Conservation (phyloP, 2,888 invertebrate species). For the Quadriops clusia region DNA sequence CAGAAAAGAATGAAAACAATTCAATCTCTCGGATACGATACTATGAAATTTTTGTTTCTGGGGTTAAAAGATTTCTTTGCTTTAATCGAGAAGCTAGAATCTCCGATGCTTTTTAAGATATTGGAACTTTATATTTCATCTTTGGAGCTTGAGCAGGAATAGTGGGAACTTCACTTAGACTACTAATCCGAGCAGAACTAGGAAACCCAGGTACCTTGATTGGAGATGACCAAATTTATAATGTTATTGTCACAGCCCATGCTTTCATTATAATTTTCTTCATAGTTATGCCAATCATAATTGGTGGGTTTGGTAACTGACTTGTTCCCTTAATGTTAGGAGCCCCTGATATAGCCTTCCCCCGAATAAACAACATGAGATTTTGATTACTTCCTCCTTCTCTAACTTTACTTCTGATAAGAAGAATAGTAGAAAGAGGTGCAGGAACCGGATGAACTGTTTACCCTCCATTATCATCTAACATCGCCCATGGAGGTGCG, state of each 20-base stretch:
- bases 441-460: constrained; percentile 70
- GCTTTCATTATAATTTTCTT: constrained; percentile 70
- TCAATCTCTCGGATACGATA: constrained; percentile 1
- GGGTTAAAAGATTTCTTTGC: constrained; percentile 5
- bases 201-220: constrained; percentile 54
- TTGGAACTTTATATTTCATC: constrained; percentile 60
- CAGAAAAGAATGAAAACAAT: constrained; percentile 7
- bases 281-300: constrained; percentile 54
- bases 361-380: constrained; percentile 75
- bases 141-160: constrained; percentile 56
- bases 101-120: no score
- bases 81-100: constrained; percentile 6
- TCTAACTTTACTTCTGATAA: constrained; percentile 44
- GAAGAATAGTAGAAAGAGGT: constrained; percentile 54
- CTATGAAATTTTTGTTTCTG: constrained; percentile 2
- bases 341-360: constrained; percentile 69
- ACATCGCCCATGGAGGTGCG: constrained; percentile 50
- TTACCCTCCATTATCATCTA: constrained; percentile 55
- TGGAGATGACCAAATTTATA: constrained; percentile 65
- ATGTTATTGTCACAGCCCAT: constrained; percentile 66
- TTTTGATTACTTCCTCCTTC: constrained; percentile 67
- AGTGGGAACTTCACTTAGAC: constrained; percentile 55
- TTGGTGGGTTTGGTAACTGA: constrained; percentile 78
- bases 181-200: constrained; percentile 62
- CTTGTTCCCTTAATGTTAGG: constrained; percentile 63